These are phyloP conservation scores for Aspidiotus destructor DNA, from an alignment of 2,888 invertebrate genomes.

Conservation along the genomic window DNA sequence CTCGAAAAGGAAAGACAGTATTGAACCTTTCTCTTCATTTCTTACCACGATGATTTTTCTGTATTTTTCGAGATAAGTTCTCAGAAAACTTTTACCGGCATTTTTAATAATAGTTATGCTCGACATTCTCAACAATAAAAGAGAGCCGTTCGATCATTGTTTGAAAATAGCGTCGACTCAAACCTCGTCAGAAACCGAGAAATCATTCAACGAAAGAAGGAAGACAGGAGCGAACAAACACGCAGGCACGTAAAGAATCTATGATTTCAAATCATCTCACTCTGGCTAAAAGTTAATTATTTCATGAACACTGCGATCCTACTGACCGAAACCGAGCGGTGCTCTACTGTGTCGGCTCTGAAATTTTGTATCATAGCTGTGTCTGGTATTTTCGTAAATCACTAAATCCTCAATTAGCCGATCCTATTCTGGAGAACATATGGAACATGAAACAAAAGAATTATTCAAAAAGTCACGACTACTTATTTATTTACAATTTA, in stretches of 20 bases:
- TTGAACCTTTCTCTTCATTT: too few species aligned
- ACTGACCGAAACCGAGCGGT: not conserved
- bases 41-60: too few species aligned
- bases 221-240: too few species aligned
- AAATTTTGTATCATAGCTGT: constrained; percentile 11
- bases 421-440: constrained; percentile 7
- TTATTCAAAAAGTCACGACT: too few species aligned
- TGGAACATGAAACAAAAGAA: too few species aligned
- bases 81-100: not conserved
- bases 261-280: too few species aligned
- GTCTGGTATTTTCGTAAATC: constrained; percentile 13
- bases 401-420: constrained; percentile 6
- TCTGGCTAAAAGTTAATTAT: constrained; percentile 14
- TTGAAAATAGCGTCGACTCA: constrained; percentile 15
- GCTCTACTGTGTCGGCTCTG: not conserved
- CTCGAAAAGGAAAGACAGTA: too few species aligned
- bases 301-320: not conserved
- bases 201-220: too few species aligned
- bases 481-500: too few species aligned
- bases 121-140: constrained; percentile 13
- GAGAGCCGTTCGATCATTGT: not conserved
- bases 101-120: constrained; percentile 6
- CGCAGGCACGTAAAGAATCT: too few species aligned
- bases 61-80: too few species aligned
- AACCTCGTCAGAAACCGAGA: constrained; percentile 11